Base-by-base conservation (phyloP, 2,797 vertebrate species). In the Tauraco hartlaubi region DNA sequence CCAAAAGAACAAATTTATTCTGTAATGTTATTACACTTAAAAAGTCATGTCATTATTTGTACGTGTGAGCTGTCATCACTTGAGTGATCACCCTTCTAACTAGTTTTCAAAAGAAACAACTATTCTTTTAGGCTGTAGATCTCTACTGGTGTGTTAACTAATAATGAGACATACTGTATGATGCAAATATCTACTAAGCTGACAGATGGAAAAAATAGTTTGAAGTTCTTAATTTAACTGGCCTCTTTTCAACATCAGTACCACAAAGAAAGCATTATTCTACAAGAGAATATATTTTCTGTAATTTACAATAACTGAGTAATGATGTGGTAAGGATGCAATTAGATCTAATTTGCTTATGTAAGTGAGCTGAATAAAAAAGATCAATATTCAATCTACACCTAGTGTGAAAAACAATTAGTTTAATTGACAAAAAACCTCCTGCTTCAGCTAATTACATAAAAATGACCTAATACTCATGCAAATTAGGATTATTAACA, bases 271-370 rank as follows among this genome's bases (percentile, higher is more conserved):
- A 92, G 91, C 85, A 95, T 96, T 95, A 92, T 58, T 97, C 56
- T 93, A 48, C 51, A 37, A 80, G 89, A 92, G 78, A 91, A 88
- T 82, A 73, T 94, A 16, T 84, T 93, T 91, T 78, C 75, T 93
- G 46, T 96, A 97, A 97, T 96, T 97, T 97, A 90, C 85, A 94
- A 88, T 96, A 97, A 97, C 87, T 92, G 97, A 95, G 90, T 97
- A 97, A 97, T 95, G 97, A 97, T 97, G 94, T 93, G 87, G 90
- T 97, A 95, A 97, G 96, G 88, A 95, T 87, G 95, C 95, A 98
- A 98, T 98, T 98, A 98, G 90, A 90, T 95, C 90, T 97, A 97
- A 98, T 98, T 98, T 98, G 97, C 97, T 97, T 98, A 97, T 98
- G 97, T 94, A 97, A 97, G 97, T 97, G 97, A 98, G 96, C 94